Evolutionary conservation across 2,113 vertebrate genomes (phyloP).

Genomic region (Hassar affinis): DNA sequence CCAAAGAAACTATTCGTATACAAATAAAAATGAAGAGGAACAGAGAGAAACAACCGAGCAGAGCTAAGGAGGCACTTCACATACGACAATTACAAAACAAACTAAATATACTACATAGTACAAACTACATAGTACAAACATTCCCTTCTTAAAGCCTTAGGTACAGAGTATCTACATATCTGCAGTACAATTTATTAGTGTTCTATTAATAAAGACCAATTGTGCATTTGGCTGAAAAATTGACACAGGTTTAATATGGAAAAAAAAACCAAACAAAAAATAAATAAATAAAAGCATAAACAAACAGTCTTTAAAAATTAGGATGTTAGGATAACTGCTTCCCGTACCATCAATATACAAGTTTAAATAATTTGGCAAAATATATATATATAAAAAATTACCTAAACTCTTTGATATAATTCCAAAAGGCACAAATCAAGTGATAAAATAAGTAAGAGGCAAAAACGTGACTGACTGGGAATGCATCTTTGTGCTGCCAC

Average conservation of each 20-base stretch:
- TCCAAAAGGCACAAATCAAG: slow-evolving; percentile 39
- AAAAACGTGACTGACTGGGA: slow-evolving; percentile 16
- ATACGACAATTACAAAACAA: background rate
- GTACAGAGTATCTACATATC: background rate
- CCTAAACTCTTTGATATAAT: slow-evolving; percentile 1
- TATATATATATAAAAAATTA: background rate
- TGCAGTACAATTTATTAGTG: background rate
- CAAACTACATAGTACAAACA: background rate
- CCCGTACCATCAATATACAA: background rate
- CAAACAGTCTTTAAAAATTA: background rate
- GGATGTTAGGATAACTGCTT: background rate
- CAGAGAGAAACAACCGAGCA: background rate
- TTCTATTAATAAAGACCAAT: background rate
- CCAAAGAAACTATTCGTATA: background rate
- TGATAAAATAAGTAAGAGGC: background rate
- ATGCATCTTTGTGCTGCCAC: slow-evolving; percentile 29
- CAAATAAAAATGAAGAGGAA: background rate
- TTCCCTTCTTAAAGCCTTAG: background rate
- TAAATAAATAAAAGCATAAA: slow-evolving; percentile 3
- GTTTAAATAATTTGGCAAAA: slow-evolving; percentile 23
- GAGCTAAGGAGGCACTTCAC: slow-evolving; percentile 8
- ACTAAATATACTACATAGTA: background rate
- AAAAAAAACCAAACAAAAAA: background rate
- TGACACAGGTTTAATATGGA: background rate
- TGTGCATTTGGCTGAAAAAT: background rate